Conservation (phyloP, 2,797 vertebrate genomes). For the Neomorphus geoffroyi region DNA sequence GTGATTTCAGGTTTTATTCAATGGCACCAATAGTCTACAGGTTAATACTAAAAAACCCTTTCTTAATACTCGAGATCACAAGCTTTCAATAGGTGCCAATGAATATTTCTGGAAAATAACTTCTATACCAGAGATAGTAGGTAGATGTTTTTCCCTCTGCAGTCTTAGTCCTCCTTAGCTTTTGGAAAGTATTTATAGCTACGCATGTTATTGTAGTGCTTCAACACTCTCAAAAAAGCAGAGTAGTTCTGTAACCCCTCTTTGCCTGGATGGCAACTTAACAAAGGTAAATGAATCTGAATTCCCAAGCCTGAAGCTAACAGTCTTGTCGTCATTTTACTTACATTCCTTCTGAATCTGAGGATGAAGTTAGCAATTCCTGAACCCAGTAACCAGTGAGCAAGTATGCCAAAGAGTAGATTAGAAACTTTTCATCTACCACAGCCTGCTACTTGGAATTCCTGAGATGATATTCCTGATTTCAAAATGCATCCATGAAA, state of each 20-base stretch:
- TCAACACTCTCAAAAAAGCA: background rate
- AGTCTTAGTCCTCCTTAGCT: background rate
- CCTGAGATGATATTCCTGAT: background rate
- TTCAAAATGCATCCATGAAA: conserved; percentile 2
- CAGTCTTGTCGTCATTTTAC: background rate
- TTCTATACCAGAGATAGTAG: background rate
- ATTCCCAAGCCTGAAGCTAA: background rate
- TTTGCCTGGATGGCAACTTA: background rate
- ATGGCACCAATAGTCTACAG: background rate
- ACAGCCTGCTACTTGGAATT: background rate
- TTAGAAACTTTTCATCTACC: background rate
- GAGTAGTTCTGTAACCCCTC: background rate
- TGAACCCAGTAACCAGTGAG: background rate
- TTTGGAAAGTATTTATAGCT: background rate
- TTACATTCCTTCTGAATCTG: background rate
- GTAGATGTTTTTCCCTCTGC: background rate
- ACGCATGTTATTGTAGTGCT: background rate
- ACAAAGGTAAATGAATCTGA: background rate
- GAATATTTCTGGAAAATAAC: background rate
- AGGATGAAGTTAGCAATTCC: background rate
- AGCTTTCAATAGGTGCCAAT: background rate
- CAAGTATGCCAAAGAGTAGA: background rate
- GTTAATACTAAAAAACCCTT: no score
- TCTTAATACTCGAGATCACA: no score
- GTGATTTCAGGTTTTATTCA: background rate